Base-by-base conservation (phyloP, 2,113 vertebrate genomes). In the Microcebus griseorufus region DNA sequence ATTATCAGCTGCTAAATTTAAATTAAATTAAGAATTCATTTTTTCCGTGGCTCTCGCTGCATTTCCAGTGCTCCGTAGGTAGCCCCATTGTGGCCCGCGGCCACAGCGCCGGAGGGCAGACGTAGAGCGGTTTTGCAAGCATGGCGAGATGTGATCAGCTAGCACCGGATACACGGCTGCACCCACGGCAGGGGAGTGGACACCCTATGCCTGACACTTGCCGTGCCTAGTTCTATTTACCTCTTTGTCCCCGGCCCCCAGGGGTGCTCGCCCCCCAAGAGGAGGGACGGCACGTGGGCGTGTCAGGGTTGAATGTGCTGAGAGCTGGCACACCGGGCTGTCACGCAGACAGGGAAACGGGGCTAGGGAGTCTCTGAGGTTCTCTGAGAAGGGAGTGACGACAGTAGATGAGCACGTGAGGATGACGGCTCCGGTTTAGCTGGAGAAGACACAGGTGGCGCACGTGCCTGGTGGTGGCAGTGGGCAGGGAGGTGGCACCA, bases 171-270 rank as follows among this genome's bases (percentile, higher is more conserved):
- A 69, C 67, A 69, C 1, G 6, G 39, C 12, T 29, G 34, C 20
- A 7, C 17, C 9, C 6, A 1, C 3, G 9, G 7, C 0, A 22
- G 39, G 32, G 88, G 39, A 55, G n/a, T 0, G 0, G 58, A 6
- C 53, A 17, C 22, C 53, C 16, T 42, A 29, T 23, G 12, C 22
- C 18, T 67, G 6, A 22, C 11, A 13, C 39, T 80, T 64, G 70
- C 51, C 58, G 5, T 65, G 25, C 25, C 11, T 29, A 11, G 65
- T 55, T 62, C 70, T n/a, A 37, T 20, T 34, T 32, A 7, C 9
- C 11, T 51, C 86, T 79, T 60, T 42, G 23, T 39, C 39, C 29
- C 58, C 39, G 27, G 25, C 9, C 64, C 42, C 69, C 39, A 9
- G 67, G 6, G 16, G 27, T 48, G 72, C 64, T 82, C 42, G 18